Evolutionary conservation across 2,113 vertebrate genomes (phyloP).

Genomic region (Phylloscopus trochilus): DNA sequence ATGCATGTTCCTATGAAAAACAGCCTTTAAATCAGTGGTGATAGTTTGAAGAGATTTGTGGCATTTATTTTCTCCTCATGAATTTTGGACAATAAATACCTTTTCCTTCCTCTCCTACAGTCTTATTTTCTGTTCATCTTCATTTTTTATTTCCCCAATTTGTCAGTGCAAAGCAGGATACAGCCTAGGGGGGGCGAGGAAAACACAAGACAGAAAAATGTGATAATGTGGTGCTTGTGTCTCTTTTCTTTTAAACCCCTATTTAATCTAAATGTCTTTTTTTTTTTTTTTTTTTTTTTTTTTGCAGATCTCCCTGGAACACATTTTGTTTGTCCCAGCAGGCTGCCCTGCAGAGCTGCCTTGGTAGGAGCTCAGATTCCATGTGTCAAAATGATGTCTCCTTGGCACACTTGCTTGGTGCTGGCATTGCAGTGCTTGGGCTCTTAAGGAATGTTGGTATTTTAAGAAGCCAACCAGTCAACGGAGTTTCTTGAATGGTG

Average conservation of each 20-base stretch:
- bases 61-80: background rate
- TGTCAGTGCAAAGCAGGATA: background rate
- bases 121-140: background rate
- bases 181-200: rapidly evolving
- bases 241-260: background rate
- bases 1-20: background rate
- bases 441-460: background rate
- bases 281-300: background rate
- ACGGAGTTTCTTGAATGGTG: background rate
- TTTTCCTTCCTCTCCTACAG: background rate
- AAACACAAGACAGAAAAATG: background rate
- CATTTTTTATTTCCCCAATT: background rate
- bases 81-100: background rate
- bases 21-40: background rate
- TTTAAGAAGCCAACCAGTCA: constrained; percentile 1
- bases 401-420: background rate
- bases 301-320: background rate
- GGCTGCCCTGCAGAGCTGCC: background rate
- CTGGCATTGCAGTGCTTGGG: background rate
- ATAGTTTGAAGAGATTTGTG: background rate
- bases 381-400: background rate
- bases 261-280: background rate
- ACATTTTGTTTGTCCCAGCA: background rate
- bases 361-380: background rate
- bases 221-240: background rate